A percentile compares a stretch with the other conserved stretches of the same genome.
phyloP scores from a whole-genome alignment of 2,888 invertebrate genomes.

The Eristalis tenax region DNA sequence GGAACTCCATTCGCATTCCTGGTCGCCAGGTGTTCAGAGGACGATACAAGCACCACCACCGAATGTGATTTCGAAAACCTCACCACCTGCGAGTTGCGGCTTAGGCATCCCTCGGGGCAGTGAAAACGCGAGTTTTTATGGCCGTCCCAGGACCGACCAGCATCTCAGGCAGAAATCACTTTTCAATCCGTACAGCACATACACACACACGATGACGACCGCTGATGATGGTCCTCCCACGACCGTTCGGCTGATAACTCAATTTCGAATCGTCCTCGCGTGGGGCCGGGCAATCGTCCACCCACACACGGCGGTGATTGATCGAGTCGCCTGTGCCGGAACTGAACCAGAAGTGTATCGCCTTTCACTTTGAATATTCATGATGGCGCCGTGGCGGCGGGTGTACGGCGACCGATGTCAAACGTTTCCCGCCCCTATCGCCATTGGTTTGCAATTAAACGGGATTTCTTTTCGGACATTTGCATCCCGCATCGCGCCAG shows the following conservation, averaged over 20 bases:
- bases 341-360: conserved; percentile 50
- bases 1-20: background rate
- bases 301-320: conserved; percentile 33
- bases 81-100: conserved; percentile 5
- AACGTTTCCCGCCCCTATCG: conserved; percentile 28
- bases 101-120: conserved; percentile 1
- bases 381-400: conserved; percentile 18
- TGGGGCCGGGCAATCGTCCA: background rate
- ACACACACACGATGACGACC: background rate
- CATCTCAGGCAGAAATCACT: conserved; percentile 39
- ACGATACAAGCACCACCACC: background rate
- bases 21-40: background rate
- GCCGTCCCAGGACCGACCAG: background rate
- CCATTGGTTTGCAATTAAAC: conserved; percentile 66
- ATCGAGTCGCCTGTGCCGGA: conserved; percentile 46
- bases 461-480: conserved; percentile 54
- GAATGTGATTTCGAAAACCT: conserved; percentile 15
- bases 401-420: conserved; percentile 17
- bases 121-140: conserved; percentile 20
- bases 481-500: conserved; percentile 11
- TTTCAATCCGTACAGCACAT: conserved; percentile 34
- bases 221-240: background rate
- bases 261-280: conserved; percentile 4
- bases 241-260: background rate
- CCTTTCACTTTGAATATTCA: conserved; percentile 68